Conservation (phyloP, 2,888 invertebrate genomes). For the Brachyptera risi region DNA sequence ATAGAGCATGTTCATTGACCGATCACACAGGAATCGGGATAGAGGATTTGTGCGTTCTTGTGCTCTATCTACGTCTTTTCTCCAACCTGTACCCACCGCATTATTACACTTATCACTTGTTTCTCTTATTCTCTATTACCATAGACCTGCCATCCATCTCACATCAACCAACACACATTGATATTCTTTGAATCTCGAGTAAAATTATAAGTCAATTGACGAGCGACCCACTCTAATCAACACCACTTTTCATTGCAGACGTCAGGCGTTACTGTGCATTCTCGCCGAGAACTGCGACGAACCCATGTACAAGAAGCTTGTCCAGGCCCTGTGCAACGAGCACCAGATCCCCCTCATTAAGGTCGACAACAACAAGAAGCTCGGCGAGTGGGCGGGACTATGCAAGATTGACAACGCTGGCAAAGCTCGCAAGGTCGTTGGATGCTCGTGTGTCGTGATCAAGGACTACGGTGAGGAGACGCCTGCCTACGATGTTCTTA, state of each 20-base stretch:
- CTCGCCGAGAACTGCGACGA: constrained; percentile 98
- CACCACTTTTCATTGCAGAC: constrained; percentile 63
- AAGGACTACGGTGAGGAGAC: constrained; percentile 98
- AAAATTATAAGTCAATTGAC: not conserved
- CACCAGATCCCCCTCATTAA: constrained; percentile 96
- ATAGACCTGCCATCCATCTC: no score
- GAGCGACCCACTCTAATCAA: no score
- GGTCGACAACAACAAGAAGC: constrained; percentile 95
- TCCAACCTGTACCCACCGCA: no score
- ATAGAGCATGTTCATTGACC: no score
- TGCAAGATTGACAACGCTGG: constrained; percentile 99
- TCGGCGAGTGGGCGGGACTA: constrained; percentile 99
- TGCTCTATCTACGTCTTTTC: no score
- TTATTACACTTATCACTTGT: no score
- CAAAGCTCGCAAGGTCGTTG: constrained; percentile 97
- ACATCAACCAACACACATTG: no score
- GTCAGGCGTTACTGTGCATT: constrained; percentile 94
- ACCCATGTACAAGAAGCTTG: constrained; percentile 94
- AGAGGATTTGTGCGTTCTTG: no score
- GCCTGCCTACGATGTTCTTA: constrained; percentile 89
- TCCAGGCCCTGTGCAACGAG: constrained; percentile 96
- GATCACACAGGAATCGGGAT: no score
- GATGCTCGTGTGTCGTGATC: constrained; percentile 96
- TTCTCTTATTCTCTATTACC: no score
- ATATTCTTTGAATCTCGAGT: no score